phyloP scores from a whole-genome alignment of 2,888 invertebrate species.

The Leptinotarsa juncta region DNA sequence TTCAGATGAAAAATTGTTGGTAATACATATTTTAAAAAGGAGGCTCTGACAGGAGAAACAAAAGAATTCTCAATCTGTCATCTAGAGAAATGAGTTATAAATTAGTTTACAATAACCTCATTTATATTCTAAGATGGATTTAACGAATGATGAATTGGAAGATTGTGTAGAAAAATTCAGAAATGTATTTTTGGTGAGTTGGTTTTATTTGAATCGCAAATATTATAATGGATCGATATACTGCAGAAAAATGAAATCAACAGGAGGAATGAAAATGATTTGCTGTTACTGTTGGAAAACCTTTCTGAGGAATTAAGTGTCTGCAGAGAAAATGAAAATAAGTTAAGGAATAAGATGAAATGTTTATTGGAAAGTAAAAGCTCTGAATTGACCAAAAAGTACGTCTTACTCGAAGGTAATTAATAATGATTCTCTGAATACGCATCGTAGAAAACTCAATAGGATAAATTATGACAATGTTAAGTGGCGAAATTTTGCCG shows the following conservation, averaged over 20 bases:
- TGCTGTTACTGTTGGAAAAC: conserved; percentile 35
- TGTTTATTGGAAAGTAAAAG: conserved; percentile 30
- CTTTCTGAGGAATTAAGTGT: conserved; percentile 37
- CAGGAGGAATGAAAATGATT: conserved; percentile 34
- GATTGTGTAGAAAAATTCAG: conserved; percentile 40
- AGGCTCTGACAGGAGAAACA: not conserved
- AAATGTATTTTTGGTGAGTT: conserved; percentile 35
- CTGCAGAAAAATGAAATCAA: conserved; percentile 35
- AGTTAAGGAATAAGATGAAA: conserved; percentile 32
- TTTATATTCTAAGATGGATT: conserved; percentile 23
- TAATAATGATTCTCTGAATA: not conserved
- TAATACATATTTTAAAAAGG: too few species aligned
- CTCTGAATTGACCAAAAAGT: conserved; percentile 40
- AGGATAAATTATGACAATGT: too few species aligned
- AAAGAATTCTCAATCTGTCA: not conserved
- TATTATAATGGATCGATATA: not conserved
- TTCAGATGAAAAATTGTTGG: too few species aligned
- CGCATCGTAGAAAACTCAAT: too few species aligned
- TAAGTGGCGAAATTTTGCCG: not conserved
- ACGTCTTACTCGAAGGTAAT: conserved; percentile 42
- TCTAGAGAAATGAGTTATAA: not conserved
- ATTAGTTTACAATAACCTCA: too few species aligned
- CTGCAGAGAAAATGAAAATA: conserved; percentile 30
- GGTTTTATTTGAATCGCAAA: not conserved
- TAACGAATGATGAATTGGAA: conserved; percentile 38